Evolutionary conservation across 37 sponge, comb jelly and placozoan species (phyloP).

Genomic region (Oopsacas minuta): DNA sequence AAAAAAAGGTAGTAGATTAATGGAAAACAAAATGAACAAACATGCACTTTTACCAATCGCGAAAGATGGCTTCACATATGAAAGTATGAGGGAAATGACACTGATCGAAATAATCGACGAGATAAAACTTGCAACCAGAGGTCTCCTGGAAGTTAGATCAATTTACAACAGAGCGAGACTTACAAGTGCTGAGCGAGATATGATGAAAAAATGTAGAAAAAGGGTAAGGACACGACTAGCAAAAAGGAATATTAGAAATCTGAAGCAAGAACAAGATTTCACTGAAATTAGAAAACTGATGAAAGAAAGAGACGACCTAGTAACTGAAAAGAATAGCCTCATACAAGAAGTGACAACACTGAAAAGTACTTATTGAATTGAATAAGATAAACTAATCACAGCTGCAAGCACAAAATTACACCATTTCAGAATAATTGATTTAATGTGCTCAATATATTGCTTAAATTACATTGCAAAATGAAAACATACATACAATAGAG

Average conservation of each 20-base stretch:
- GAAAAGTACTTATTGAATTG: too few species aligned
- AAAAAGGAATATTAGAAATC: not conserved
- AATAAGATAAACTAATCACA: too few species aligned
- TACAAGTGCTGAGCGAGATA: not conserved
- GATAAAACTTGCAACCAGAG: not conserved
- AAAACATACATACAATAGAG: too few species aligned
- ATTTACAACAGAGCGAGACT: not conserved
- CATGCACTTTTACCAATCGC: not conserved
- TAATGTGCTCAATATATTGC: too few species aligned
- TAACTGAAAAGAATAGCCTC: not conserved
- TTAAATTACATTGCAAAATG: too few species aligned
- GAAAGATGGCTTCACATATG: not conserved
- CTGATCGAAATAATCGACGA: not conserved
- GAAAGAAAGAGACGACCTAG: not conserved
- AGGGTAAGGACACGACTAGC: not conserved
- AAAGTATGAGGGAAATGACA: not conserved
- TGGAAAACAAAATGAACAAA: not conserved
- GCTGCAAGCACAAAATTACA: too few species aligned
- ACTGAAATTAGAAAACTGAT: not conserved
- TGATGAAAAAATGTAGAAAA: not conserved
- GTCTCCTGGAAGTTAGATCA: not conserved
- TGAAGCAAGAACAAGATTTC: not conserved
- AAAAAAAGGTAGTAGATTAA: too few species aligned
- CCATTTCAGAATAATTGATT: too few species aligned
- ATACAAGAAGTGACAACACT: not conserved